A percentile compares a stretch with the other conserved stretches of the same genome.
Conservation (phyloP, 2,797 vertebrate genomes). For the Macropodus opercularis region DNA sequence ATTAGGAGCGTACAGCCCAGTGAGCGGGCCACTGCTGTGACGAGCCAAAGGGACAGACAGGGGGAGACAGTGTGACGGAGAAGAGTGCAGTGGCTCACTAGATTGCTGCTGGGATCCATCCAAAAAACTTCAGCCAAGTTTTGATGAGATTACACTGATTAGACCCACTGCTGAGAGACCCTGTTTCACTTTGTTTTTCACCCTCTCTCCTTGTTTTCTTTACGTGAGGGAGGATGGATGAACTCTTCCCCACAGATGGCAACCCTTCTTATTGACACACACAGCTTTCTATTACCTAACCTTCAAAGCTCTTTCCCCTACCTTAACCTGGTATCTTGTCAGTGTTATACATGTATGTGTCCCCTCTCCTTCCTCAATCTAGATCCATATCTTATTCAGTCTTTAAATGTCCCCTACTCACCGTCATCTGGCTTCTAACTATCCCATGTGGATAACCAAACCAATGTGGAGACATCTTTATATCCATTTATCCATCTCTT, state of each 20-base stretch:
- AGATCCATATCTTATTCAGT: slow-evolving; percentile 67
- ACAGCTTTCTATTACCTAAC: slow-evolving; percentile 65
- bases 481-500: slow-evolving; percentile 73
- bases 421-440: slow-evolving; percentile 65
- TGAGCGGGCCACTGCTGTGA: slow-evolving; percentile 71
- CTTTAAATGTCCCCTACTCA: slow-evolving; percentile 59
- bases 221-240: slow-evolving; percentile 41
- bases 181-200: slow-evolving; percentile 49
- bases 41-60: slow-evolving; percentile 74
- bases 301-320: slow-evolving; percentile 71
- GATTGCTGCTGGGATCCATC: slow-evolving; percentile 66
- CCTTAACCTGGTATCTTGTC: slow-evolving; percentile 65
- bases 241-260: slow-evolving; percentile 61
- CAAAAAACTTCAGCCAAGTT: slow-evolving; percentile 77
- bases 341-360: slow-evolving; percentile 65
- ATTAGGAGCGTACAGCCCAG: slow-evolving; percentile 58
- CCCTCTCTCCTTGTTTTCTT: slow-evolving; percentile 33
- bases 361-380: slow-evolving; percentile 62
- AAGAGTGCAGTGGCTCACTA: slow-evolving; percentile 55
- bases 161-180: slow-evolving; percentile 66
- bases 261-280: slow-evolving; percentile 56
- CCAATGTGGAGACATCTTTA: slow-evolving; percentile 73
- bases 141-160: slow-evolving; percentile 75
- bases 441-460: slow-evolving; percentile 74
- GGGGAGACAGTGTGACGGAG: slow-evolving; percentile 78